phyloP scores from a whole-genome alignment of 37 sponge, comb jelly and placozoan genomes.

The Corticium candelabrum region DNA sequence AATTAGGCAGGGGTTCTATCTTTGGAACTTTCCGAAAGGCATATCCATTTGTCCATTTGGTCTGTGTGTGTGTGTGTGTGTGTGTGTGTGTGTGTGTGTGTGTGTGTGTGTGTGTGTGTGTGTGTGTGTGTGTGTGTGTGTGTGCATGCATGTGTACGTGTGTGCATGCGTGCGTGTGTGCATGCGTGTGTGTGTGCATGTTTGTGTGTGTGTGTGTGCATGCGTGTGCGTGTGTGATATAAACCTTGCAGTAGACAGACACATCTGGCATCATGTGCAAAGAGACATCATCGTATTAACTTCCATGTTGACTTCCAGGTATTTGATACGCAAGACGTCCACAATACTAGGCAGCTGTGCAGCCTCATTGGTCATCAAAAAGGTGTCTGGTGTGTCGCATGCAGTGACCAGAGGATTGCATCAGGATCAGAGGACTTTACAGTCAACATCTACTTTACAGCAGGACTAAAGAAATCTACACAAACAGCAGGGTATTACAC shows the following conservation, averaged over 20 bases:
- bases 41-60: too few species aligned
- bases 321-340: too few species aligned
- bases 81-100: too few species aligned
- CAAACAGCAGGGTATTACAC: background rate
- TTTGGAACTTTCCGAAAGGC: too few species aligned
- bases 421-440: slow-evolving; percentile 76
- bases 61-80: too few species aligned
- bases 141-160: background rate
- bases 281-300: too few species aligned
- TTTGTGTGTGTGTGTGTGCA: too few species aligned
- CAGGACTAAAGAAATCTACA: background rate
- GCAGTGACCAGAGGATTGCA: slow-evolving; percentile 42
- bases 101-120: background rate
- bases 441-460: too few species aligned
- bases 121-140: background rate
- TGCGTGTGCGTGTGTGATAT: background rate
- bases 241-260: too few species aligned
- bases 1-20: too few species aligned
- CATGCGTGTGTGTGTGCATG: background rate
- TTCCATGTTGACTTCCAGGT: too few species aligned
- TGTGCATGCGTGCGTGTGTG: background rate
- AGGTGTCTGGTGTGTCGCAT: slow-evolving; percentile 39
- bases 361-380: background rate
- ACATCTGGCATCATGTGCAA: background rate
- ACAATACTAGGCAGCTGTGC: too few species aligned